Percentiles rank a stretch among this genome's conserved stretches.
Conservation (phyloP, 2,113 vertebrate species). For the Dicrurus megarhynchus region DNA sequence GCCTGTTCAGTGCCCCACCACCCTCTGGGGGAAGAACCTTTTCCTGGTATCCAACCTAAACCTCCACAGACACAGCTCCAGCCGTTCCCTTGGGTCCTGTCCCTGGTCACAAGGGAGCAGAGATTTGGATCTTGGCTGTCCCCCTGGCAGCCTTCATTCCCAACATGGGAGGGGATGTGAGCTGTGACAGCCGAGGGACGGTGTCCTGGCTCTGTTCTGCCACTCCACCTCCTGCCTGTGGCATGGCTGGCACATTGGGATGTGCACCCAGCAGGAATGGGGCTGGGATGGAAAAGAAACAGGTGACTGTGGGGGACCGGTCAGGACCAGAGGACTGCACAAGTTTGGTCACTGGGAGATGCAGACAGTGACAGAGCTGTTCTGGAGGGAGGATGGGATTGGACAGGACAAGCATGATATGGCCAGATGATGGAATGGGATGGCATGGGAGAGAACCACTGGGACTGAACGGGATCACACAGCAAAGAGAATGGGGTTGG, state of each 20-base stretch:
- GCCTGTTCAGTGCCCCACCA: not conserved
- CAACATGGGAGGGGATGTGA: not conserved
- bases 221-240: not conserved
- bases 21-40: not conserved
- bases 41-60: not conserved
- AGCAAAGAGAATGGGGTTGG: not conserved
- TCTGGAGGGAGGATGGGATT: not conserved
- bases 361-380: not conserved
- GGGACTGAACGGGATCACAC: not conserved
- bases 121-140: not conserved
- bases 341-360: not conserved
- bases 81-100: not conserved
- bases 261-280: fast-evolving
- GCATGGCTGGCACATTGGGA: not conserved
- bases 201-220: not conserved
- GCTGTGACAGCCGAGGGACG: not conserved
- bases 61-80: not conserved
- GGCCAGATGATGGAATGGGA: not conserved
- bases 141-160: not conserved
- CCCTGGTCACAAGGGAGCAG: not conserved
- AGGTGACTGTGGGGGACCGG: too few species aligned
- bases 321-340: not conserved
- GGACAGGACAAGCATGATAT: not conserved
- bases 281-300: not conserved
- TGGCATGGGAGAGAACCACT: fast-evolving